Percentiles rank a stretch among this genome's conserved stretches.
Evolutionary conservation across 2,888 invertebrate species (phyloP).

Genomic region (Scaptomyza parva): DNA sequence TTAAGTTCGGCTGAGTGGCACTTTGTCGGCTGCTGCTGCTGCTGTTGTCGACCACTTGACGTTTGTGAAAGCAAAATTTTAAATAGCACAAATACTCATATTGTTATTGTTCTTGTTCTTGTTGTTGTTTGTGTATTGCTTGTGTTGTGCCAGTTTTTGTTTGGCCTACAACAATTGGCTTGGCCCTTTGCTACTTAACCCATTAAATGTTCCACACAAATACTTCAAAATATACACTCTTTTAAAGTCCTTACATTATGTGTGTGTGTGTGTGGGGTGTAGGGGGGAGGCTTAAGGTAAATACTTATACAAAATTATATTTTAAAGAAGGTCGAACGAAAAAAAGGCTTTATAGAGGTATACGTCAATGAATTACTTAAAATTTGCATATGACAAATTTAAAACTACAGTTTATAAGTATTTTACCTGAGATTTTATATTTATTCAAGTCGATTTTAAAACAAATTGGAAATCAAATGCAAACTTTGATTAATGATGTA

Average conservation of each 20-base stretch:
- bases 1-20: conserved; percentile 70
- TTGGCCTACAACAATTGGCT: conserved; percentile 72
- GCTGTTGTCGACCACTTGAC: conserved; percentile 73
- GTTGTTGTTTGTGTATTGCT: conserved; percentile 25
- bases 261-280: too few species aligned
- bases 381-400: too few species aligned
- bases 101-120: conserved; percentile 46
- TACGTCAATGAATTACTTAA: too few species aligned
- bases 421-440: too few species aligned
- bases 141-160: conserved; percentile 65
- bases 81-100: conserved; percentile 73
- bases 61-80: conserved; percentile 71
- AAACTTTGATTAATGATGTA: conserved; percentile 5
- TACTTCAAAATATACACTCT: conserved; percentile 21
- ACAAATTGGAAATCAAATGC: not conserved
- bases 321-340: not conserved
- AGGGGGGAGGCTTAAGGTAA: not conserved
- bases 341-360: not conserved
- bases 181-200: conserved; percentile 50
- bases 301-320: not conserved
- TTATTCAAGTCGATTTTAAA: not conserved
- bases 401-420: not conserved
- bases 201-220: conserved; percentile 38
- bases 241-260: conserved; percentile 12
- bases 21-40: conserved; percentile 66